A percentile compares a stretch with the other conserved stretches of the same genome.
Conservation (phyloP, 1,140 invertebrate genomes). For the Heliconius himera region DNA sequence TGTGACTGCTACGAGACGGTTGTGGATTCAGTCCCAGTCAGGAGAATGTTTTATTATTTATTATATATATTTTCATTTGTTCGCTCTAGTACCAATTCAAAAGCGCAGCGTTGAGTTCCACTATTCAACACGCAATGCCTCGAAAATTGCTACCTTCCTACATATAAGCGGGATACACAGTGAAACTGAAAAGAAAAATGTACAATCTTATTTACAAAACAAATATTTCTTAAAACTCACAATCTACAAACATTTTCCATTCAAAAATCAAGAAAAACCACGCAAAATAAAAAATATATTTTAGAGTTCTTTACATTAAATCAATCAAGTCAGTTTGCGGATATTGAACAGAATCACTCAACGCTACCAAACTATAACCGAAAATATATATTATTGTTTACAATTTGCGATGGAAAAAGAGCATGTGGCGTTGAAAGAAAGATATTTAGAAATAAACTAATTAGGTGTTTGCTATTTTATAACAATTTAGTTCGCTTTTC, state of each 20-base stretch:
- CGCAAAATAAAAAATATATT: background rate
- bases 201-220: background rate
- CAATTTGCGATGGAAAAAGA: constrained; percentile 34
- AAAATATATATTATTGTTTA: constrained; percentile 40
- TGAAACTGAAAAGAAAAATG: background rate
- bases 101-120: too few relatives aligned
- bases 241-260: background rate
- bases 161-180: too few relatives aligned
- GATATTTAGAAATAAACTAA: constrained; percentile 32
- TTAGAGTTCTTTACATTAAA: background rate
- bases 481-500: background rate
- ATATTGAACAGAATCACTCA: constrained; percentile 40
- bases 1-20: too few relatives aligned
- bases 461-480: constrained; percentile 19
- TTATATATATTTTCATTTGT: too few relatives aligned
- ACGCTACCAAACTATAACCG: constrained; percentile 29
- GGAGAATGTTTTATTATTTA: too few relatives aligned
- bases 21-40: too few relatives aligned
- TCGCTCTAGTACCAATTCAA: too few relatives aligned
- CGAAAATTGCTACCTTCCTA: too few relatives aligned
- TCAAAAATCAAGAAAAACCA: background rate
- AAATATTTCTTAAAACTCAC: background rate
- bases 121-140: too few relatives aligned
- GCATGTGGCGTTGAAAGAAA: constrained; percentile 41
- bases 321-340: constrained; percentile 6